Base-by-base conservation (phyloP, 2,113 vertebrate genomes). In the Cebus imitator region DNA sequence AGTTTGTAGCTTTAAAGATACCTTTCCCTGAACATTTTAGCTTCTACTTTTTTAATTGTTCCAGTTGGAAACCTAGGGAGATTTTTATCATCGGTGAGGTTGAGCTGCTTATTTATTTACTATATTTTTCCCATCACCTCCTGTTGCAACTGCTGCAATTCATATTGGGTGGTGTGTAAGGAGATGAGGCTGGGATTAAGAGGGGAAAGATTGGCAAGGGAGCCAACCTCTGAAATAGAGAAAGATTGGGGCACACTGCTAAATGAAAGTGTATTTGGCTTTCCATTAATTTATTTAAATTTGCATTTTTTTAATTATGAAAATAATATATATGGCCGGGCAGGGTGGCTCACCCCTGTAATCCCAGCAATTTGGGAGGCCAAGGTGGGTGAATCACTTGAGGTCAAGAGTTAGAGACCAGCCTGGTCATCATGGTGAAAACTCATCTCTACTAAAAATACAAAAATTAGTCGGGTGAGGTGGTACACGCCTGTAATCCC, bases 241-340 rank as follows among this genome's bases (percentile, higher is more conserved):
- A 45, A 18, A 75, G 55, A 84, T 20, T 8, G 14, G 52, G 50
- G 17, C 61, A 52, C 68, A 81, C 7, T n/a, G 40, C 82, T 52
- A 79, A 52, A 17, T 52, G 91, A 55, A 52, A 43, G 20, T 80
- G 30, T 66, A 25, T 72, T 83, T 78, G 70, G 27, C 48, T 84
- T 87, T 43, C 70, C 23, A 3, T 80, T 48, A 43, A 70, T 96
- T 96, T 91, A 85, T 68, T 83, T 96, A 57, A 55, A 85, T 82
- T 78, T 91, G 40, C 40, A 8, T 11, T 78, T 93, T 94, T 87
- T 6, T 6, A 55, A 61, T 75, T 37, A n/a, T 55, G 6, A 79
- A 78, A 85, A 35, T 27, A 68, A 91, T 73, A 58, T 1, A 21
- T 48, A 17, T 64, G 27, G 61, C 61, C 2, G 0, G 61, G 12